Conservation (phyloP, 2,113 vertebrate species). For the Synodontis membranacea region DNA sequence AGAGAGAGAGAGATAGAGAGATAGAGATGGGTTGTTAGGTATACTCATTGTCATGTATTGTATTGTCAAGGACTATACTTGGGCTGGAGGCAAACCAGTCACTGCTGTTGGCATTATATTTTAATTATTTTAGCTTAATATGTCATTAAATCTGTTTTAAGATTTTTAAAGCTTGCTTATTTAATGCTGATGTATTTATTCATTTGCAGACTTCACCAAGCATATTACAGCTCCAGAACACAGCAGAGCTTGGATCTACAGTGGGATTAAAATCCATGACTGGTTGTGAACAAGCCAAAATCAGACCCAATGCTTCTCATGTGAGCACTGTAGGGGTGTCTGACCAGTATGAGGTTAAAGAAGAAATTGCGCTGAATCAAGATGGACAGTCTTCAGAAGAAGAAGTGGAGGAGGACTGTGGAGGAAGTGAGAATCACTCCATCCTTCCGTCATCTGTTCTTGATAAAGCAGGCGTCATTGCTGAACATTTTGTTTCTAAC, state of each 20-base stretch:
- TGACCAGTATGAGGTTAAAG: background rate
- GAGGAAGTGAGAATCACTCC: constrained; percentile 58
- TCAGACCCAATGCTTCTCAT: background rate
- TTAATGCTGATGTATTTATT: background rate
- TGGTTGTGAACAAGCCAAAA: background rate
- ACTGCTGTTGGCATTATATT: background rate
- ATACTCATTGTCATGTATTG: background rate
- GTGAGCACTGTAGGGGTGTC: background rate
- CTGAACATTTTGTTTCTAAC: constrained; percentile 76
- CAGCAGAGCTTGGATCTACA: background rate
- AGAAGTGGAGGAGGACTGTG: constrained; percentile 54
- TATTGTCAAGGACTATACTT: background rate
- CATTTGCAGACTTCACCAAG: background rate
- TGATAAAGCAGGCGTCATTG: constrained; percentile 84
- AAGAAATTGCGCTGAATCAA: background rate
- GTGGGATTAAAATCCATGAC: background rate
- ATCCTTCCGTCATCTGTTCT: constrained; percentile 89
- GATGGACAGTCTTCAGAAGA: constrained; percentile 81
- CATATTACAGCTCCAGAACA: background rate
- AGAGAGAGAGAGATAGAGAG: too few relatives aligned
- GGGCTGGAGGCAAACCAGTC: background rate
- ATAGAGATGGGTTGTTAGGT: too few relatives aligned
- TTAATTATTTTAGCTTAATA: background rate
- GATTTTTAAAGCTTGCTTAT: background rate
- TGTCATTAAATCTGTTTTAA: background rate